These are phyloP conservation scores for Geotrupes spiniger DNA, from an alignment of 2,888 invertebrate species.

Conservation along the genomic window DNA sequence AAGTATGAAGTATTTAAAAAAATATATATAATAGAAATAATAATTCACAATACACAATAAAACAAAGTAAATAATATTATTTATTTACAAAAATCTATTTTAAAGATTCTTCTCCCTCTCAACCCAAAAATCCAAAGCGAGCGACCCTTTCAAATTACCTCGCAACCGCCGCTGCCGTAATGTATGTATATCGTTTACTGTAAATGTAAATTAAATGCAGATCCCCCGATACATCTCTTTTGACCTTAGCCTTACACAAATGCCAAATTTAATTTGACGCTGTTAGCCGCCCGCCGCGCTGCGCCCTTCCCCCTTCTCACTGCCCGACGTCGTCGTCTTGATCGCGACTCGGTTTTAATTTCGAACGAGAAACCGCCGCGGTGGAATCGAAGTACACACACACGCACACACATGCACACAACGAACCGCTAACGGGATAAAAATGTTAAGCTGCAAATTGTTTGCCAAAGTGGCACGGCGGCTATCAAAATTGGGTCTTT, in stretches of 20 bases:
- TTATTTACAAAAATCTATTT: too few relatives aligned
- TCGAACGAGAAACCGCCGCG: too few relatives aligned
- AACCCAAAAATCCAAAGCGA: not conserved
- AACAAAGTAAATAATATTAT: too few relatives aligned
- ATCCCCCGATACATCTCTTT: constrained; percentile 29
- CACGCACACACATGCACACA: too few relatives aligned
- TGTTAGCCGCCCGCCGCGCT: constrained; percentile 36
- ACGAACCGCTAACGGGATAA: constrained; percentile 32
- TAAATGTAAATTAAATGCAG: constrained; percentile 44
- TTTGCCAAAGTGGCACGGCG: constrained; percentile 23
- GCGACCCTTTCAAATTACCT: not conserved
- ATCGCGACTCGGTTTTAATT: constrained; percentile 41
- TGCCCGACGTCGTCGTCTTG: constrained; percentile 38
- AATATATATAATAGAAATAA: too few relatives aligned
- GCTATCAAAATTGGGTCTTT: not conserved
- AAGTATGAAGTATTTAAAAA: too few relatives aligned
- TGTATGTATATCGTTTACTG: constrained; percentile 48
- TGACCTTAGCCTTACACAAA: constrained; percentile 48
- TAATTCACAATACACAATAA: too few relatives aligned
- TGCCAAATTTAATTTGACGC: constrained; percentile 48
- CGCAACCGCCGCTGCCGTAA: constrained; percentile 23
- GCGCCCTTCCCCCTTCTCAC: constrained; percentile 40
- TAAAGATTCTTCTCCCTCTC: not conserved
- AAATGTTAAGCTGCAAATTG: constrained; percentile 39
- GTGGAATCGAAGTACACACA: too few relatives aligned